Percentiles rank a stretch among this genome's conserved stretches.
phyloP scores from a whole-genome alignment of 2,888 invertebrate species.

The Tetramorium bicarinatum region DNA sequence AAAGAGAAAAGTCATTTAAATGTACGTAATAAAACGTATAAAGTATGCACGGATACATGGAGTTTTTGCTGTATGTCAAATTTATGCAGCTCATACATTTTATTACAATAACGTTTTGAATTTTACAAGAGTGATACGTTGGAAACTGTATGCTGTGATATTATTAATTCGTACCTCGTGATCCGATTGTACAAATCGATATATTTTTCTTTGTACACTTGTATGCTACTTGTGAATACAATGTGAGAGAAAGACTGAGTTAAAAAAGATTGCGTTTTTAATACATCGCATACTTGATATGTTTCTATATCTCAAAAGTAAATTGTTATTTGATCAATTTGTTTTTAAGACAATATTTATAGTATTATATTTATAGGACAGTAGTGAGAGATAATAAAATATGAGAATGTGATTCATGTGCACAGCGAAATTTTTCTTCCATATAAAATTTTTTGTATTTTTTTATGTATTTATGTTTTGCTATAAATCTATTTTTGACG shows the following conservation, averaged over 20 bases:
- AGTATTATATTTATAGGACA: neutral
- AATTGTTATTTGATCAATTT: constrained; percentile 17
- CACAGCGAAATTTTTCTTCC: constrained; percentile 56
- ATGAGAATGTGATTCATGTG: constrained; percentile 59
- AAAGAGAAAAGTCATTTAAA: neutral
- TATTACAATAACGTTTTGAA: constrained; percentile 54
- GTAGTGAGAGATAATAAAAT: constrained; percentile 6
- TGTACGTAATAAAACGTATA: neutral
- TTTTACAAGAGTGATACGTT: constrained; percentile 66
- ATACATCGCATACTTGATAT: neutral
- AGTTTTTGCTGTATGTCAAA: constrained; percentile 35
- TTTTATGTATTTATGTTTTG: constrained; percentile 55
- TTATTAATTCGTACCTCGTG: constrained; percentile 1
- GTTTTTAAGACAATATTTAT: neutral
- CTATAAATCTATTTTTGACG: neutral
- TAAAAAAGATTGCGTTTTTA: constrained; percentile 14
- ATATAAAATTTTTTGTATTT: constrained; percentile 67
- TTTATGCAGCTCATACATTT: constrained; percentile 65
- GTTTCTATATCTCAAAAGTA: constrained; percentile 7
- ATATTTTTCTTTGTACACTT: constrained; percentile 26
- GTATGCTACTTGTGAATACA: neutral
- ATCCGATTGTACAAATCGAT: constrained; percentile 44
- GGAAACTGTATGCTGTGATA: constrained; percentile 66
- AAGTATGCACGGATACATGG: neutral
- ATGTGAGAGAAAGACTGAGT: neutral